A percentile compares a stretch with the other conserved stretches of the same genome.
These are phyloP conservation scores for Eriosoma lanigerum DNA, from an alignment of 1,140 invertebrate genomes.

Conservation along the genomic window DNA sequence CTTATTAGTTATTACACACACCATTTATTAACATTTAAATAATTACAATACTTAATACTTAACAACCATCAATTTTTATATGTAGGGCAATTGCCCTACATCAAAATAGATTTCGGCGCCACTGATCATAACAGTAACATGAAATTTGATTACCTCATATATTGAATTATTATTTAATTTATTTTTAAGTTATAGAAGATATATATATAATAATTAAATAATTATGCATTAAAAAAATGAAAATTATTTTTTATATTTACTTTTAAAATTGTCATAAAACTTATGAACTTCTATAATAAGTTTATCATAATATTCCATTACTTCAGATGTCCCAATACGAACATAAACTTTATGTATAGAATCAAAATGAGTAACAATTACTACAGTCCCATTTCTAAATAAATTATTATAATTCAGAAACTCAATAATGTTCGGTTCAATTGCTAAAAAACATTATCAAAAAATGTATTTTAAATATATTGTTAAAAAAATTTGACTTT, in stretches of 20 bases:
- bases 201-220: too few species aligned
- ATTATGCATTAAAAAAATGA: too few species aligned
- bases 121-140: too few species aligned
- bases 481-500: background rate
- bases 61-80: too few species aligned
- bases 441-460: background rate
- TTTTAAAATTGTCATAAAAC: background rate
- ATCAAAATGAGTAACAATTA: background rate
- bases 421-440: background rate
- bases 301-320: background rate
- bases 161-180: too few species aligned
- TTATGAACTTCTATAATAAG: background rate
- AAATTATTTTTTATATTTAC: background rate
- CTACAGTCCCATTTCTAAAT: background rate
- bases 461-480: background rate
- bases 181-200: too few species aligned
- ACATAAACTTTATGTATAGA: slow-evolving; percentile 1
- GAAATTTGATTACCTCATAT: too few species aligned
- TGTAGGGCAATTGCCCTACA: too few species aligned
- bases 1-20: too few species aligned
- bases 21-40: too few species aligned
- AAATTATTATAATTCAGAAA: background rate
- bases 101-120: too few species aligned
- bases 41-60: too few species aligned
- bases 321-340: background rate